phyloP scores from a whole-genome alignment of 2,113 vertebrate species.

The Phalacrocorax brasilianus region DNA sequence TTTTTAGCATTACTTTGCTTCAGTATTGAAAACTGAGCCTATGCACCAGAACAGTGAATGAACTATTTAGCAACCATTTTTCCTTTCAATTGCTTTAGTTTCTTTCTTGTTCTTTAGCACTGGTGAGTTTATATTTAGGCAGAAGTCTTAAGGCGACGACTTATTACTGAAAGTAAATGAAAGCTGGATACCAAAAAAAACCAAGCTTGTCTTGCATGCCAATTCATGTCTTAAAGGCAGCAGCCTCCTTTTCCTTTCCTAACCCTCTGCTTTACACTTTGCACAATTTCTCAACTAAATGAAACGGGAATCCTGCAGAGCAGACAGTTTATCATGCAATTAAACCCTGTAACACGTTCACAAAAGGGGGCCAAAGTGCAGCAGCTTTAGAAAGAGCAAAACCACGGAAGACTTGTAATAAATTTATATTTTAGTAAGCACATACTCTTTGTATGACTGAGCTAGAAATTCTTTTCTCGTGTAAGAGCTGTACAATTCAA shows the following conservation, averaged over 20 bases:
- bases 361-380: not conserved
- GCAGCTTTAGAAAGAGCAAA: not conserved
- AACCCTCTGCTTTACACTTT: not conserved
- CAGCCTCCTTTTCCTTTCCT: not conserved
- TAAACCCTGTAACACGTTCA: not conserved
- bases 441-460: not conserved
- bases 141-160: not conserved
- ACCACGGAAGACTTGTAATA: not conserved
- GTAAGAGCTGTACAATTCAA: not conserved
- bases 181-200: not conserved
- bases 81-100: constrained; percentile 1
- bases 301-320: not conserved
- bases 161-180: constrained; percentile 16
- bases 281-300: not conserved
- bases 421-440: not conserved
- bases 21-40: constrained; percentile 31
- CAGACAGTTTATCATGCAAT: not conserved
- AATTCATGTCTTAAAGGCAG: not conserved
- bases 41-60: not conserved
- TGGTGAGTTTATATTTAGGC: not conserved
- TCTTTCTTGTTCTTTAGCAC: constrained; percentile 7
- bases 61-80: constrained; percentile 13
- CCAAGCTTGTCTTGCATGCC: not conserved
- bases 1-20: constrained; percentile 16
- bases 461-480: not conserved